These are phyloP conservation scores for Dynastes maya DNA, from an alignment of 2,888 invertebrate genomes.

Conservation along the genomic window DNA sequence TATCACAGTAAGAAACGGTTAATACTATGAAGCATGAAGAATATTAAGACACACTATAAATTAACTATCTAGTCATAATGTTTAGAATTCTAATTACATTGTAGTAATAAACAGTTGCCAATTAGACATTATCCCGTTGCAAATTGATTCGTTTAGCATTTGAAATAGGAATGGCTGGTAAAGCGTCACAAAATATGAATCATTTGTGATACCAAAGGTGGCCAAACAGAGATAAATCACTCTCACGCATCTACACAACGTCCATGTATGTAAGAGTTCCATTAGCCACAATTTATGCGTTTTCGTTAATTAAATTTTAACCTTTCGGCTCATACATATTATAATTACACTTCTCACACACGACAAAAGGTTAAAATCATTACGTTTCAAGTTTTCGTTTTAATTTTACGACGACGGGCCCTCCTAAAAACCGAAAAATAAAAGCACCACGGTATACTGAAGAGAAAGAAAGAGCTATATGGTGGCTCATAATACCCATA, in stretches of 20 bases:
- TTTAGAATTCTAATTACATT: no score
- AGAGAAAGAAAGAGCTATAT: slow-evolving; percentile 5
- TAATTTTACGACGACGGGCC: slow-evolving; percentile 37
- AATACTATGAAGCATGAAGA: no score
- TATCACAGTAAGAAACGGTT: no score
- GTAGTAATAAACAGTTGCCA: no score
- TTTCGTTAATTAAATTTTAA: slow-evolving; percentile 51
- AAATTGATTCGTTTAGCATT: background rate
- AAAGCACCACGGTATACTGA: slow-evolving; percentile 1
- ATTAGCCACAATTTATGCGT: slow-evolving; percentile 38
- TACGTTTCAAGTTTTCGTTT: slow-evolving; percentile 46
- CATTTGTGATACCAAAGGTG: background rate
- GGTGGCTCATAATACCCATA: slow-evolving; percentile 1
- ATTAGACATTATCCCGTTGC: background rate
- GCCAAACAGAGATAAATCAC: slow-evolving; percentile 5
- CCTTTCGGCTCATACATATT: slow-evolving; percentile 50
- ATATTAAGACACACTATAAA: no score
- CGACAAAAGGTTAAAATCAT: slow-evolving; percentile 44
- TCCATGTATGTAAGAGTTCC: background rate
- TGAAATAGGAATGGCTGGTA: background rate
- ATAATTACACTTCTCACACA: slow-evolving; percentile 43
- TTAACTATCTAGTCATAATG: no score
- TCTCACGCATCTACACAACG: no score
- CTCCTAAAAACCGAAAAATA: slow-evolving; percentile 9
- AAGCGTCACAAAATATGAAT: background rate